phyloP scores from a whole-genome alignment of 2,888 invertebrate genomes.

The Metalampra italica region DNA sequence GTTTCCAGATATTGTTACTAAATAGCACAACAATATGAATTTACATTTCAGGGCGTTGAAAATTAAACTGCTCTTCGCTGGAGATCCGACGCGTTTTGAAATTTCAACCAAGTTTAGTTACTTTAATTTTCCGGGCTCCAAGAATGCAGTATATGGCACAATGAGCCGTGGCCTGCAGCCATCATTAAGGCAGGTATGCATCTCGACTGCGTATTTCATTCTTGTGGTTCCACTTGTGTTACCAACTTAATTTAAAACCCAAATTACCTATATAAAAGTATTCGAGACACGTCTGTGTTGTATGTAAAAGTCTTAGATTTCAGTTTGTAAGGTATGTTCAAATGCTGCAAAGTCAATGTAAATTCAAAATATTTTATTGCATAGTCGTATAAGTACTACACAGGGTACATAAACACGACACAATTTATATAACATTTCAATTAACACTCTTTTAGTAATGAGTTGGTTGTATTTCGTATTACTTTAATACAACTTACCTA shows the following conservation, averaged over 20 bases:
- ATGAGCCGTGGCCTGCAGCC: slow-evolving; percentile 52
- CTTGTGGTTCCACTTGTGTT: slow-evolving; percentile 15
- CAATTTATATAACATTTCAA: too few relatives aligned
- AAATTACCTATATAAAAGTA: too few relatives aligned
- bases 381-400: too few relatives aligned
- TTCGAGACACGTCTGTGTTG: too few relatives aligned
- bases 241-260: too few relatives aligned
- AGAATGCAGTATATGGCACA: slow-evolving; percentile 39
- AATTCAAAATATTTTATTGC: too few relatives aligned
- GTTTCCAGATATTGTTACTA: neutral
- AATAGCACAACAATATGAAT: slow-evolving; percentile 6
- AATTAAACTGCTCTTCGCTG: slow-evolving; percentile 27
- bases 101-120: slow-evolving; percentile 50
- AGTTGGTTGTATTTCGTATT: too few relatives aligned
- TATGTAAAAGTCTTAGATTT: too few relatives aligned
- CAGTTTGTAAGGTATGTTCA: too few relatives aligned
- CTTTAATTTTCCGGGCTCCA: slow-evolving; percentile 65
- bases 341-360: too few relatives aligned
- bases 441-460: slow-evolving; percentile 1
- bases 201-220: slow-evolving; percentile 34
- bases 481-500: too few relatives aligned
- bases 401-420: too few relatives aligned
- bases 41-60: slow-evolving; percentile 13
- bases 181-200: slow-evolving; percentile 55
- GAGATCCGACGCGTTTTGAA: slow-evolving; percentile 22